Evolutionary conservation across 2,113 vertebrate species (phyloP).

Genomic region (Tylochromis polylepis): DNA sequence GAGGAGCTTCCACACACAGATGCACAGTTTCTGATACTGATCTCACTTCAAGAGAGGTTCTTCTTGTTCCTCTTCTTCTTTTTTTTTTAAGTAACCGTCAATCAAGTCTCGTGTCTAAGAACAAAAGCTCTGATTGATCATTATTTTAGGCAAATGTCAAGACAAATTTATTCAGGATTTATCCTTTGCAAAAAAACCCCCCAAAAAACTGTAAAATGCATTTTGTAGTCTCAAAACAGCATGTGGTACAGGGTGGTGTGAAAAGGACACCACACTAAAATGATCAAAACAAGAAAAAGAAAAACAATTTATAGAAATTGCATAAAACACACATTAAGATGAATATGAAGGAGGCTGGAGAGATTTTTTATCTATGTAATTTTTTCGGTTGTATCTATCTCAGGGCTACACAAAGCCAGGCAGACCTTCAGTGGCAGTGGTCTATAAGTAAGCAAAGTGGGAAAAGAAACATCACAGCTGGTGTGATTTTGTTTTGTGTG

Average conservation of each 20-base stretch:
- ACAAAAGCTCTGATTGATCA: slow-evolving; percentile 14
- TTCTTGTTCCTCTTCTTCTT: not conserved
- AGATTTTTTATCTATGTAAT: not conserved
- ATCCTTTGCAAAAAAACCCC: not conserved
- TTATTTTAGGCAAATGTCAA: slow-evolving; percentile 6
- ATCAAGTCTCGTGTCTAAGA: not conserved
- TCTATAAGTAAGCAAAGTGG: not conserved
- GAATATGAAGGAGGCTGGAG: not conserved
- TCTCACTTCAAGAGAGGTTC: not conserved
- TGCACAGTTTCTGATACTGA: slow-evolving; percentile 24
- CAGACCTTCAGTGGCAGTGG: not conserved
- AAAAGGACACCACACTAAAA: not conserved
- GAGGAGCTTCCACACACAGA: slow-evolving; percentile 47
- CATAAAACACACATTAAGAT: not conserved
- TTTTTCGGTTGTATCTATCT: not conserved
- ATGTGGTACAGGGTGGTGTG: not conserved
- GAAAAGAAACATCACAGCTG: not conserved
- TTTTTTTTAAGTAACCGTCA: not conserved
- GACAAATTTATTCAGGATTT: not conserved
- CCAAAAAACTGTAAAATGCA: not conserved
- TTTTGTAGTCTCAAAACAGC: not conserved
- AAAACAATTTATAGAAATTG: not conserved
- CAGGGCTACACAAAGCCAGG: not conserved
- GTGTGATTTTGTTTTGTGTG: not conserved
- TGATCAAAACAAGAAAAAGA: not conserved